These are phyloP conservation scores for Clusia tigrina DNA, from an alignment of 2,888 invertebrate species.

Conservation along the genomic window DNA sequence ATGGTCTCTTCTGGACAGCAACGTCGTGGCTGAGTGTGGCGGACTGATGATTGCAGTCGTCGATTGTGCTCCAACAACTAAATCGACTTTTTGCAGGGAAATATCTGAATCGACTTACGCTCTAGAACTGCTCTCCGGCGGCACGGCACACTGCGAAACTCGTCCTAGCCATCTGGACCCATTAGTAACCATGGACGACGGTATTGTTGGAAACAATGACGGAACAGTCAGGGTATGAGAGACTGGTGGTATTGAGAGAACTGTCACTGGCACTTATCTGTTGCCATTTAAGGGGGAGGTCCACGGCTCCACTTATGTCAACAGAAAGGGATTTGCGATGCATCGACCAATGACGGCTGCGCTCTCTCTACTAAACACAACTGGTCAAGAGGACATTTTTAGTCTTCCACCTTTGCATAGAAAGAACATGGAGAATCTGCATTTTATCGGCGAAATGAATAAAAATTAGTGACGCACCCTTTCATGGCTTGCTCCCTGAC, in stretches of 20 bases:
- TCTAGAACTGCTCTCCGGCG: background rate
- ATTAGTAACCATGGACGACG: constrained; percentile 15
- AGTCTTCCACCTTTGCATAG: constrained; percentile 22
- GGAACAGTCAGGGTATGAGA: constrained; percentile 14
- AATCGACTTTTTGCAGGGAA: background rate
- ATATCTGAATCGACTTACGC: background rate
- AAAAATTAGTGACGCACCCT: too few relatives aligned
- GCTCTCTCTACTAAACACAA: constrained; percentile 9
- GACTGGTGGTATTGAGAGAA: background rate
- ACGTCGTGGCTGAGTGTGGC: background rate
- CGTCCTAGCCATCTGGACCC: constrained; percentile 23
- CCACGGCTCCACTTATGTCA: constrained; percentile 10
- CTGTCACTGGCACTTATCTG: constrained; percentile 8
- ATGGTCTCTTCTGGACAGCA: background rate
- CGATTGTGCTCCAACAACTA: background rate
- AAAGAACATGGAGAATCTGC: constrained; percentile 24
- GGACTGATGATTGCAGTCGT: background rate
- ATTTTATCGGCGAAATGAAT: too few relatives aligned
- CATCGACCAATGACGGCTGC: background rate
- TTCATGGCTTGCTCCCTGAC: too few relatives aligned
- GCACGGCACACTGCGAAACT: background rate
- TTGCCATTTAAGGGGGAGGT: constrained; percentile 1
- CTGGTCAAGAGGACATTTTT: constrained; percentile 11
- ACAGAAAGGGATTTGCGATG: background rate
- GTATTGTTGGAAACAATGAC: constrained; percentile 13